A percentile compares a stretch with the other conserved stretches of the same genome.
phyloP scores from a whole-genome alignment of 2,888 invertebrate genomes.

The Cheilosia impressa region DNA sequence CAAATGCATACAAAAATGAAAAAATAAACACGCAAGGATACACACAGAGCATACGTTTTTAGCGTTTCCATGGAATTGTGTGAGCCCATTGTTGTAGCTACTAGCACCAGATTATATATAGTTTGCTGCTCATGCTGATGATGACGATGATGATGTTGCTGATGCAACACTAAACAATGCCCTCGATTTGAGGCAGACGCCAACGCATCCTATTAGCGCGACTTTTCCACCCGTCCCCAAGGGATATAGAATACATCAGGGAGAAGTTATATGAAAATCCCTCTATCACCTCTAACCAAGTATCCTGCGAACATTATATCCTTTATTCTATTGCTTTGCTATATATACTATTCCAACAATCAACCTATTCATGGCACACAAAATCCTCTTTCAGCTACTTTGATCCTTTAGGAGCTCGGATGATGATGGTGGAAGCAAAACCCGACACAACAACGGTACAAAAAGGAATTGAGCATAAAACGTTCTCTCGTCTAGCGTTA shows the following conservation, averaged over 20 bases:
- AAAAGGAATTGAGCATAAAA: slow-evolving; percentile 62
- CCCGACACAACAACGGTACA: slow-evolving; percentile 67
- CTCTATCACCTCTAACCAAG: slow-evolving; percentile 73
- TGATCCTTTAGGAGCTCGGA: slow-evolving; percentile 49
- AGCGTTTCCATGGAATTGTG: slow-evolving; percentile 17
- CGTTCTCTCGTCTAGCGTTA: slow-evolving; percentile 1
- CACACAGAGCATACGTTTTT: slow-evolving; percentile 20
- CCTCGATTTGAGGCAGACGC: slow-evolving; percentile 70
- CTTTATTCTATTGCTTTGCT: slow-evolving; percentile 67
- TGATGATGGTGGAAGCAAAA: slow-evolving; percentile 18
- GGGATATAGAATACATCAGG: neutral
- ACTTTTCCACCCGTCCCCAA: slow-evolving; percentile 14
- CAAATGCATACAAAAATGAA: slow-evolving; percentile 56
- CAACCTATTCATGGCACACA: slow-evolving; percentile 61
- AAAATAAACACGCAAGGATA: slow-evolving; percentile 59
- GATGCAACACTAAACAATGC: slow-evolving; percentile 70
- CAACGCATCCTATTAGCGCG: slow-evolving; percentile 72
- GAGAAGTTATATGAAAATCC: slow-evolving; percentile 43
- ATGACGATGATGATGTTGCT: slow-evolving; percentile 40
- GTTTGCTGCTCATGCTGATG: slow-evolving; percentile 61
- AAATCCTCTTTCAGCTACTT: slow-evolving; percentile 74
- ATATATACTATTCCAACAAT: slow-evolving; percentile 34
- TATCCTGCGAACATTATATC: slow-evolving; percentile 72
- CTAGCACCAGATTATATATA: slow-evolving; percentile 57
- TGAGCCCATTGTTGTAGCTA: slow-evolving; percentile 59